phyloP scores from a whole-genome alignment of 2,888 invertebrate genomes.

The Fissipunctia ypsillon region DNA sequence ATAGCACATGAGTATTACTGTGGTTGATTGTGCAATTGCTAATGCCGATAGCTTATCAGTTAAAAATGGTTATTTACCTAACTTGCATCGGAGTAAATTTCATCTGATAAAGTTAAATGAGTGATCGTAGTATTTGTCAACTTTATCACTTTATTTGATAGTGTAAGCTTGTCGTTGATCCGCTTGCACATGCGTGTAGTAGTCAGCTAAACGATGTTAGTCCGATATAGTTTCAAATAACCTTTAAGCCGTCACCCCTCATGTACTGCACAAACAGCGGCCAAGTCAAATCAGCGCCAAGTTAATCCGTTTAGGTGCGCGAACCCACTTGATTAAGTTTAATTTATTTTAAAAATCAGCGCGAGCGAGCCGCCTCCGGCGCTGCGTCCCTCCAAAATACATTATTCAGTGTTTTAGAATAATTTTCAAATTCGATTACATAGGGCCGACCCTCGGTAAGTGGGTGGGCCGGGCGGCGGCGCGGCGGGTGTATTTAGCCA shows the following conservation, averaged over 20 bases:
- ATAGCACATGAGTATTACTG: no score
- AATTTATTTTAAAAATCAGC: conserved; percentile 91
- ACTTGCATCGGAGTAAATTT: background rate
- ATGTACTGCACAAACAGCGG: conserved; percentile 85
- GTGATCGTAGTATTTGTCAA: background rate
- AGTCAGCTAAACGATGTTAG: conserved; percentile 74
- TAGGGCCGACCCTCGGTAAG: conserved; percentile 90
- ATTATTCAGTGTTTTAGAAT: conserved; percentile 91
- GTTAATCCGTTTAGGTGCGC: conserved; percentile 91
- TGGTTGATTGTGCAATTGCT: background rate
- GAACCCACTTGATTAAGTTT: conserved; percentile 91
- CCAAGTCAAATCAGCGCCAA: conserved; percentile 89
- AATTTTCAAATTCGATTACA: conserved; percentile 91
- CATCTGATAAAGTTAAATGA: background rate
- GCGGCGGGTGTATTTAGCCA: conserved; percentile 90
- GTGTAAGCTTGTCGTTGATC: conserved; percentile 42
- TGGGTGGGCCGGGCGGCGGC: conserved; percentile 85
- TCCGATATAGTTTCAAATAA: conserved; percentile 84
- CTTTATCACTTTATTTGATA: conserved; percentile 13
- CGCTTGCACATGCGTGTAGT: conserved; percentile 39
- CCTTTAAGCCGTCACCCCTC: conserved; percentile 85
- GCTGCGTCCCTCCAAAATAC: conserved; percentile 87
- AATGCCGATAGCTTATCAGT: no score
- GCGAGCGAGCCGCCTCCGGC: conserved; percentile 86
- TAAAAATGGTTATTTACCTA: no score